Conservation (phyloP, 2,888 invertebrate species). For the Oxycera nigricornis region DNA sequence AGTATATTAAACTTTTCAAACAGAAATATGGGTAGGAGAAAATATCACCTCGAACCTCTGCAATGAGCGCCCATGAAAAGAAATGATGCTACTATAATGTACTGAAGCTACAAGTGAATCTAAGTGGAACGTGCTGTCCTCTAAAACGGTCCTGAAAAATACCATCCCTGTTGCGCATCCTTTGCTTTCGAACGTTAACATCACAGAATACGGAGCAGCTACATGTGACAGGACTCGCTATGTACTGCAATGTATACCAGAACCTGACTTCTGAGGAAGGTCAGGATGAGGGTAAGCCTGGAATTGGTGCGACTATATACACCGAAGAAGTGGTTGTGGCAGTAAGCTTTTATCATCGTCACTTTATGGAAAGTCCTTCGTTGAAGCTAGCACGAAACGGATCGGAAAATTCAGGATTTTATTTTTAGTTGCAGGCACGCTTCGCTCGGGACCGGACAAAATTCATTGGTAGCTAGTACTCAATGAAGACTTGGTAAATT, state of each 20-base stretch:
- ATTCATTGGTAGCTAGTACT: neutral
- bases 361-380: neutral
- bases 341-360: slow-evolving; percentile 1
- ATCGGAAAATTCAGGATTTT: slow-evolving; percentile 35
- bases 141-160: slow-evolving; percentile 22
- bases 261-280: slow-evolving; percentile 1
- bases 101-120: slow-evolving; percentile 38
- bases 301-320: neutral
- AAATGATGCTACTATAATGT: neutral
- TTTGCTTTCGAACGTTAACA: slow-evolving; percentile 19
- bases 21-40: neutral
- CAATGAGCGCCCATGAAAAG: neutral
- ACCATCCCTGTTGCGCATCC: slow-evolving; percentile 46
- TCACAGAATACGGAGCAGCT: neutral
- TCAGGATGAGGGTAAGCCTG: slow-evolving; percentile 10
- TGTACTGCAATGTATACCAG: neutral
- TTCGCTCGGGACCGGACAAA: slow-evolving; percentile 40
- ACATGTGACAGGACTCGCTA: slow-evolving; percentile 23
- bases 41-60: no score
- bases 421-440: slow-evolving; percentile 45
- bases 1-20: slow-evolving; percentile 15
- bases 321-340: neutral
- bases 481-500: neutral
- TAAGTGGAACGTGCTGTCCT: neutral
- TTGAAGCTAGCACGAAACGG: neutral